Conservation (phyloP, 2,888 invertebrate species). For the Zhuqinia jingwanae region DNA sequence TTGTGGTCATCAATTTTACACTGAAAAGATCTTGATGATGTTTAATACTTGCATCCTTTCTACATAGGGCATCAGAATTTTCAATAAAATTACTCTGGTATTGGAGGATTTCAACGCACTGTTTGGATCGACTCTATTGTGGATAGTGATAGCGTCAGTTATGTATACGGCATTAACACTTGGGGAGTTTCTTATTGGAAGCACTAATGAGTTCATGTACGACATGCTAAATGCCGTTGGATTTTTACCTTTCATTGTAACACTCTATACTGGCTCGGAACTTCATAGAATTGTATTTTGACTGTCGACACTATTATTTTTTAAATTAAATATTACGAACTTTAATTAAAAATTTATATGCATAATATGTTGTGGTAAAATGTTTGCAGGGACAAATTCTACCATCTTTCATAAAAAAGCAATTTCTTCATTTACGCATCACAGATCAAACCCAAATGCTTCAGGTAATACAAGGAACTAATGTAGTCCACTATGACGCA, state of each 20-base stretch:
- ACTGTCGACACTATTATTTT: neutral
- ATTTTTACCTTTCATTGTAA: constrained; percentile 28
- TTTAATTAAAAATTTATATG: neutral
- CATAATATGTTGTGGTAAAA: neutral
- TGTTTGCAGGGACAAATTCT: neutral
- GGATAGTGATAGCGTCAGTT: constrained; percentile 50
- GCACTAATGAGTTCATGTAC: neutral
- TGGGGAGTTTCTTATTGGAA: constrained; percentile 39
- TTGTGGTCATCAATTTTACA: no score
- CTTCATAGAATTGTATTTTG: constrained; percentile 40
- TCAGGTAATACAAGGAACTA: constrained; percentile 37
- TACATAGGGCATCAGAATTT: constrained; percentile 23
- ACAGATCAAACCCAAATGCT: constrained; percentile 12
- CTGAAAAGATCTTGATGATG: no score
- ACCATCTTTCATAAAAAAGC: no score
- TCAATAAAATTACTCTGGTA: constrained; percentile 20
- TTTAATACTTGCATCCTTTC: no score
- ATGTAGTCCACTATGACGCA: constrained; percentile 33
- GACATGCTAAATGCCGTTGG: constrained; percentile 19
- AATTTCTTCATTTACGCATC: neutral
- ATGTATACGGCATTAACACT: constrained; percentile 28
- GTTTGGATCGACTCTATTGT: constrained; percentile 42
- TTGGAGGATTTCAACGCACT: constrained; percentile 55
- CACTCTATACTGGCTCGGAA: constrained; percentile 36
- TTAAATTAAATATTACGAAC: neutral